Conservation (phyloP, 2,113 vertebrate species). For the Xiphorhynchus elegans region DNA sequence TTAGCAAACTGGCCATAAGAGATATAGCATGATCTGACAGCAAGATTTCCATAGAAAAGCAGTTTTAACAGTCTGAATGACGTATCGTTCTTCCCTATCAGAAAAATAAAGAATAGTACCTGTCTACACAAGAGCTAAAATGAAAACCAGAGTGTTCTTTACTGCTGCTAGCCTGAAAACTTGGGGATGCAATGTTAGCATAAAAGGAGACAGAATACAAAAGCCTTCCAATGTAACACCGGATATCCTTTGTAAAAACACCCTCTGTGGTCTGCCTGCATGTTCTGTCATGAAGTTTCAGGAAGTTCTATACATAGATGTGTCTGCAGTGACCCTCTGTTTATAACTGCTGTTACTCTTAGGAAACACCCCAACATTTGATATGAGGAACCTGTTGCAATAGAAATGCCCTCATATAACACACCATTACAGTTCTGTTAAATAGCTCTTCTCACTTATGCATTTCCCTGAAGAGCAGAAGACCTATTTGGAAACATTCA, state of each 20-base stretch:
- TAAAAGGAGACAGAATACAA: background rate
- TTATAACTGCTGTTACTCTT: background rate
- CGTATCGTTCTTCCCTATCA: background rate
- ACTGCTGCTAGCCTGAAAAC: background rate
- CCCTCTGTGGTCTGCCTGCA: background rate
- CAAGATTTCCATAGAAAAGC: background rate
- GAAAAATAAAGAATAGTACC: background rate
- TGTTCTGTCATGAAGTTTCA: background rate
- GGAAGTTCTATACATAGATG: background rate
- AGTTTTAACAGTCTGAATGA: background rate
- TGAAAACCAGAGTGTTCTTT: background rate
- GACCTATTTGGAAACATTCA: background rate
- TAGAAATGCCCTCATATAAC: background rate
- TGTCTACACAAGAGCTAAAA: background rate
- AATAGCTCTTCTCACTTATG: background rate
- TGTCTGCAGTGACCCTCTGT: background rate
- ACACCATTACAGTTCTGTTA: background rate
- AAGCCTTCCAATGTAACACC: background rate
- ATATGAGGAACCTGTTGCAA: background rate
- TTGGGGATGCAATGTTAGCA: background rate
- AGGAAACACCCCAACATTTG: background rate
- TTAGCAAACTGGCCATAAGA: background rate
- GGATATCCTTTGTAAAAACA: background rate
- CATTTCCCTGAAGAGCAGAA: background rate
- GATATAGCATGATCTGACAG: background rate